A percentile compares a stretch with the other conserved stretches of the same genome.
These are phyloP conservation scores for Echinops telfairi DNA, from an alignment of 2,113 vertebrate species.

Conservation along the genomic window DNA sequence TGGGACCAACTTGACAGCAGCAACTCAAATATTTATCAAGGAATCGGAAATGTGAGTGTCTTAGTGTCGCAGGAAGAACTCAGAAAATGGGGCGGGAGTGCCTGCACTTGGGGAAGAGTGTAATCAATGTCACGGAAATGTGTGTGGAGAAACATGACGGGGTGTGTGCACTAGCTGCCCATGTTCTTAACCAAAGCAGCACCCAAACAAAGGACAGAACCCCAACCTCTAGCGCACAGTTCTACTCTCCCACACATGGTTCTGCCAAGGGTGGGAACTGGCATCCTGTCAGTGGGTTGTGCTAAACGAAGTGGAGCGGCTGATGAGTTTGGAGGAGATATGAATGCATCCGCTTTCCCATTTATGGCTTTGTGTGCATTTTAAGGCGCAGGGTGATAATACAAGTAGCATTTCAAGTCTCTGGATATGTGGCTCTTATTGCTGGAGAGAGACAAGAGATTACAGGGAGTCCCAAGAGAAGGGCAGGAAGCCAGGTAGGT, in stretches of 20 bases:
- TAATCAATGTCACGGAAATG: neutral
- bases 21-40: neutral
- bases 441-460: neutral
- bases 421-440: neutral
- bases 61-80: neutral
- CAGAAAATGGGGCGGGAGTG: neutral
- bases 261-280: neutral
- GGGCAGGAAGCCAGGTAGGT: neutral
- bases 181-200: neutral
- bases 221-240: neutral
- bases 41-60: neutral
- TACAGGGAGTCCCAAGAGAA: rapidly evolving
- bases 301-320: neutral
- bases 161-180: neutral
- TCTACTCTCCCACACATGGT: neutral
- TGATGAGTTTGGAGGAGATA: neutral
- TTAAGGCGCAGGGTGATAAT: neutral
- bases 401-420: neutral
- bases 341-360: neutral
- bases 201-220: too few species aligned
- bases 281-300: neutral
- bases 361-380: neutral
- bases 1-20: neutral
- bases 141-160: neutral
- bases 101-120: neutral